Conservation (phyloP, 2,797 vertebrate genomes). For the Poeciliopsis infans region DNA sequence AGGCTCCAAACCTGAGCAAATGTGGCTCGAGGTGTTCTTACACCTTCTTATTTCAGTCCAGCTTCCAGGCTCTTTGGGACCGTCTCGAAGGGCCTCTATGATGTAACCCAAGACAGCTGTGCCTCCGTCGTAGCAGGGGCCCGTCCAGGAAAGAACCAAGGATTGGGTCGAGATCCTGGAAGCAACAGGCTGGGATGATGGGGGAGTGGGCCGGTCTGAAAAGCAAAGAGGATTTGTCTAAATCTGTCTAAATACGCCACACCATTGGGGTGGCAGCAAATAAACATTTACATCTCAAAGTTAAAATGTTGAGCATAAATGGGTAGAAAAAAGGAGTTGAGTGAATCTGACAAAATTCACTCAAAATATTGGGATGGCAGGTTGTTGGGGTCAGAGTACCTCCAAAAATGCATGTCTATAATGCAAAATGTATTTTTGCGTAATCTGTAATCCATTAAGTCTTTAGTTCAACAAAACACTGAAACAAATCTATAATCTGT, state of each 20-base stretch:
- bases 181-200: conserved; percentile 77
- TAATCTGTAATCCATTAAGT: no score
- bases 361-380: background rate
- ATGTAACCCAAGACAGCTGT: conserved; percentile 79
- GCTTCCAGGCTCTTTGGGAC: conserved; percentile 12
- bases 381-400: background rate
- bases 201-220: conserved; percentile 78
- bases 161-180: conserved; percentile 75
- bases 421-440: no score
- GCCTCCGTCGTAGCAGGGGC: conserved; percentile 83
- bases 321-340: background rate
- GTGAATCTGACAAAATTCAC: background rate
- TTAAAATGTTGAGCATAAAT: background rate
- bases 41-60: conserved; percentile 78
- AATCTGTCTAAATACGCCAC: background rate
- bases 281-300: background rate
- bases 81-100: conserved; percentile 71
- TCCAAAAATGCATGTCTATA: background rate
- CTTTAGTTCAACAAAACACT: no score
- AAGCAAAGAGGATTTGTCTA: background rate
- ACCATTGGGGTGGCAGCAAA: background rate
- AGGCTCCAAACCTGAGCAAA: conserved; percentile 73
- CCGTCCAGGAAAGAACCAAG: conserved; percentile 84
- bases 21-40: conserved; percentile 75
- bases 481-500: background rate